Conservation (phyloP, 2,888 invertebrate species). For the Chymomyza caudatula region DNA sequence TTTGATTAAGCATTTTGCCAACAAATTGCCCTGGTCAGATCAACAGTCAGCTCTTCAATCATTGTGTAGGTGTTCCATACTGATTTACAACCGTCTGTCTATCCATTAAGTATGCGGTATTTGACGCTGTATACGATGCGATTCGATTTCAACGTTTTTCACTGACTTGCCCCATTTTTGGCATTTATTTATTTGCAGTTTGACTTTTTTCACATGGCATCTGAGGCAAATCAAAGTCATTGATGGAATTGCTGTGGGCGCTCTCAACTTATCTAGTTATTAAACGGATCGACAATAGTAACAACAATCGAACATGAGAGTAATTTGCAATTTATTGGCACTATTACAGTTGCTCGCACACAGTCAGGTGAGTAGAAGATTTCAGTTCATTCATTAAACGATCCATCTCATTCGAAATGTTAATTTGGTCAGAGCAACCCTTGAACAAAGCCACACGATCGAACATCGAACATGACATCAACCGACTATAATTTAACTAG, state of each 20-base stretch:
- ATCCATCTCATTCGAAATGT: not conserved
- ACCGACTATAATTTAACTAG: conserved; percentile 45
- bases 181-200: not conserved
- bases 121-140: not conserved
- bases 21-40: not conserved
- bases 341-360: conserved; percentile 63
- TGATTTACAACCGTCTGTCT: not conserved
- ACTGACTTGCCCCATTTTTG: not conserved
- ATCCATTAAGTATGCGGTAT: not conserved
- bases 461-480: conserved; percentile 58
- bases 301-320: conserved; percentile 37
- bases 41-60: not conserved
- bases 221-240: not conserved
- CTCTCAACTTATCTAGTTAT: not conserved
- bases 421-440: conserved; percentile 5
- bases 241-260: not conserved
- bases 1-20: conserved; percentile 1
- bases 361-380: conserved; percentile 74
- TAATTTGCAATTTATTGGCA: conserved; percentile 47
- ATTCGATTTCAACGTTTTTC: not conserved
- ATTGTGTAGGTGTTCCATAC: not conserved
- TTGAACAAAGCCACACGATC: not conserved
- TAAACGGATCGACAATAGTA: conserved; percentile 1
- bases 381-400: conserved; percentile 4
- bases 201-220: not conserved